Base-by-base conservation (phyloP, 2,113 vertebrate species). In the Rhea americana region DNA sequence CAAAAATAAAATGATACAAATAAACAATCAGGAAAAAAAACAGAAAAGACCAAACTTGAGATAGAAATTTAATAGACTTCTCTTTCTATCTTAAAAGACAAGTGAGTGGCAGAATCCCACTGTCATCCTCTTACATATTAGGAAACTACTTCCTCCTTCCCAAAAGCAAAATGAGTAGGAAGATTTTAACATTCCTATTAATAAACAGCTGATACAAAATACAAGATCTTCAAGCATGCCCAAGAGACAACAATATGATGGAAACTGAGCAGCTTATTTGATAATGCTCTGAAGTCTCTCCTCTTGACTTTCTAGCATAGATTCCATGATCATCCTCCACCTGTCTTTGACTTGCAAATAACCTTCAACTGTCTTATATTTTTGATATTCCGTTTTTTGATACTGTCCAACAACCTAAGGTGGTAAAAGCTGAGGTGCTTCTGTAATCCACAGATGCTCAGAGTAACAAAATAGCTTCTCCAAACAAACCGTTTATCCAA, bases 61-160 rank as follows among this genome's bases (percentile, higher is more conserved):
- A 32, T 22, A 73, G 47, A 56, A 32, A 35, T 62, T 63, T 22
- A 78, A 35, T 4, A 79, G 37, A 53, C 19, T 72, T 86, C 8
- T 20, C 9, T 53, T 77, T 76, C 20, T 3, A 66, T 82, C 39
- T 82, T 67, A 62, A 73, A 78, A 82, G 35, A 18, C 25, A 56
- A 8, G 30, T n/a, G 15, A 59, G 8, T 14, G 10, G 28, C 15
- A 83, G 35, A 82, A 51, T 3, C 41, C 66, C 35, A 7, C 10
- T 1, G 0, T 32, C 32, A 28, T 43, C 16, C 3, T 59, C 24
- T 11, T 59, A 20, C 39, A 1, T 26, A 62, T 55, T 0, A 73
- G 26, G 55, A 88, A 73, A 41, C 14, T 22, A 50, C 21, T 37
- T n/a, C 37, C 30, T 45, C 4, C 10, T 28, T 58, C 70, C 26